Evolutionary conservation across 1,140 invertebrate species (phyloP).

Genomic region (fruit fly (Drosophila melanogaster)): DNA sequence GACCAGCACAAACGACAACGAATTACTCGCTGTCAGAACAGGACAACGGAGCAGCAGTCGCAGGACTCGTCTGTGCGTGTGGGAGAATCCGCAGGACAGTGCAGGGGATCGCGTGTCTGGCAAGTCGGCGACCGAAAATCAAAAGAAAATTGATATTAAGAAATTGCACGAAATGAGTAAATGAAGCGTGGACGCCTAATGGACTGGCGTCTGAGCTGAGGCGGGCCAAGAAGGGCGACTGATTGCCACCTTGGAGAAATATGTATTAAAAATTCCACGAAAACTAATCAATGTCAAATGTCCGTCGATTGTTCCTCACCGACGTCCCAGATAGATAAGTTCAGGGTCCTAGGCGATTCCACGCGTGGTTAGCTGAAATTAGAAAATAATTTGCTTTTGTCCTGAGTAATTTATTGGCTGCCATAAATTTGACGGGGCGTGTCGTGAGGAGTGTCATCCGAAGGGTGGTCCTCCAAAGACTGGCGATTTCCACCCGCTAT

Average conservation of each 20-base stretch:
- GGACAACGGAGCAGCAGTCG: slow-evolving; percentile 8
- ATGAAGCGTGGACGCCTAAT: slow-evolving; percentile 78
- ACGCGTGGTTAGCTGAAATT: slow-evolving; percentile 73
- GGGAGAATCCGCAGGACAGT: slow-evolving; percentile 50
- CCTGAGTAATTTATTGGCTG: slow-evolving; percentile 60
- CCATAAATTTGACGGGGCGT: slow-evolving; percentile 67
- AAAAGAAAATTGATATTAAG: slow-evolving; percentile 77
- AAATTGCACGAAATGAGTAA: slow-evolving; percentile 81
- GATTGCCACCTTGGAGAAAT: slow-evolving; percentile 42
- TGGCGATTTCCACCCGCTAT: not conserved
- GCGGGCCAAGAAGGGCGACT: slow-evolving; percentile 10
- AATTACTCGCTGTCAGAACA: slow-evolving; percentile 67
- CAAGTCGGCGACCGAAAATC: slow-evolving; percentile 44
- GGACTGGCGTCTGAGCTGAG: slow-evolving; percentile 59
- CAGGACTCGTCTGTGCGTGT: slow-evolving; percentile 39
- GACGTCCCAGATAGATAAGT: slow-evolving; percentile 58
- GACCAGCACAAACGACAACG: slow-evolving; percentile 56
- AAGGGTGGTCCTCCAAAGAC: slow-evolving; percentile 6
- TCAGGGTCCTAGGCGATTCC: slow-evolving; percentile 9
- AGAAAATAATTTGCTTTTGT: slow-evolving; percentile 72
- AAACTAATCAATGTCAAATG: slow-evolving; percentile 82
- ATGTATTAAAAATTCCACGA: slow-evolving; percentile 79
- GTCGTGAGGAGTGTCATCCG: slow-evolving; percentile 31
- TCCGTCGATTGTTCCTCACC: slow-evolving; percentile 64
- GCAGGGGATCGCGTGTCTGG: slow-evolving; percentile 44